These are phyloP conservation scores for Callipepla californica DNA, from an alignment of 2,113 vertebrate genomes.

Conservation along the genomic window DNA sequence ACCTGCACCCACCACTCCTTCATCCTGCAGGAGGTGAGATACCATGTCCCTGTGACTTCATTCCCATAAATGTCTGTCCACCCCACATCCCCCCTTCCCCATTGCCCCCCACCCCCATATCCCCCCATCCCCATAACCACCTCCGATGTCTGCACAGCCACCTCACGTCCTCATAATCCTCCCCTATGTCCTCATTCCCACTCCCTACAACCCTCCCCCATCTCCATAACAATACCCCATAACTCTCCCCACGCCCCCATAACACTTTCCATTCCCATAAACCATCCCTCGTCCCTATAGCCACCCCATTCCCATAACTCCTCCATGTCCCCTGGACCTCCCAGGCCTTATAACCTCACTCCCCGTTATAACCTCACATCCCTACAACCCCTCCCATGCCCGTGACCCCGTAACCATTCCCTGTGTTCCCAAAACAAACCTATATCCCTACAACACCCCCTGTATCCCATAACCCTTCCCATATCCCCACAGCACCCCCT, in stretches of 20 bases:
- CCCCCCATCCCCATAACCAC: not conserved
- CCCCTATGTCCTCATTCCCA: fast-evolving
- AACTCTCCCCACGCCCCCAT: fast-evolving
- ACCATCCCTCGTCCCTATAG: not conserved
- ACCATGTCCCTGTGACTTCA: not conserved
- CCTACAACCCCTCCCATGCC: not conserved
- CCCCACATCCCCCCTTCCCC: fast-evolving
- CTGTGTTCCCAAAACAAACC: too few relatives aligned
- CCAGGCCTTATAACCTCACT: not conserved
- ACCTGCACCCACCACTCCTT: slow-evolving; percentile 95
- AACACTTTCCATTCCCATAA: too few relatives aligned
- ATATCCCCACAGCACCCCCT: not conserved
- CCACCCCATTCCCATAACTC: too few relatives aligned
- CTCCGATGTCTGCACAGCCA: too few relatives aligned
- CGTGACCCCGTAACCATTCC: not conserved
- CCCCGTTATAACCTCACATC: not conserved
- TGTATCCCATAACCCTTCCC: not conserved
- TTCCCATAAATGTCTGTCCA: too few relatives aligned
- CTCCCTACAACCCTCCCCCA: not conserved
- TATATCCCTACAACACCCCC: not conserved
- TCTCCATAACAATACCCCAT: not conserved
- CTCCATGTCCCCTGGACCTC: not conserved
- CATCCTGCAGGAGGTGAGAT: slow-evolving; percentile 75
- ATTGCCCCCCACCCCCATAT: fast-evolving
- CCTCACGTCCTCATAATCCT: too few relatives aligned